A percentile compares a stretch with the other conserved stretches of the same genome.
Conservation (phyloP, 1,140 invertebrate genomes). For the Drosophila ironensis region DNA sequence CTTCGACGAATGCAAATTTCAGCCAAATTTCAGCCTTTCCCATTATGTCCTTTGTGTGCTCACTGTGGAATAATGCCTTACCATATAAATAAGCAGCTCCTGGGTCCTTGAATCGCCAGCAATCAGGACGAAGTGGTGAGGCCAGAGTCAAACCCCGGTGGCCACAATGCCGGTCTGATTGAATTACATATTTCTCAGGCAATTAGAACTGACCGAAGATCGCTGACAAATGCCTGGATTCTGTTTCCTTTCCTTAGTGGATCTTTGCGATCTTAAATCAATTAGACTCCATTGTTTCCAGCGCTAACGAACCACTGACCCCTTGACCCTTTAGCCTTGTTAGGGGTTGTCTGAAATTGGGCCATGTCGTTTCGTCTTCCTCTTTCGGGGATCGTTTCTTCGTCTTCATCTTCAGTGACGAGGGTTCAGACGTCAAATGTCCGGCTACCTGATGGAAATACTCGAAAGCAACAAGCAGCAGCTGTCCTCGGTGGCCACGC, state of each 20-base stretch:
- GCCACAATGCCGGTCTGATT: conserved; percentile 60
- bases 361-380: conserved; percentile 17
- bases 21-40: conserved; percentile 13
- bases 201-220: conserved; percentile 25
- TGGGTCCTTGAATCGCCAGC: background rate
- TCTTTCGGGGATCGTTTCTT: conserved; percentile 7
- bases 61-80: too few relatives aligned
- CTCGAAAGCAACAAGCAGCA: conserved; percentile 27
- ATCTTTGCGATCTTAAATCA: conserved; percentile 39
- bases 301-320: conserved; percentile 44
- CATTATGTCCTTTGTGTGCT: conserved; percentile 36
- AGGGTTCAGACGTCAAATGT: conserved; percentile 30
- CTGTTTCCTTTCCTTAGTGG: background rate
- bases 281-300: conserved; percentile 62
- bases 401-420: conserved; percentile 16
- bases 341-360: conserved; percentile 49
- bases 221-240: conserved; percentile 54
- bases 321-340: conserved; percentile 66
- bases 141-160: background rate
- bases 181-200: conserved; percentile 53
- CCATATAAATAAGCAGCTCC: background rate
- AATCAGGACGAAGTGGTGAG: conserved; percentile 7
- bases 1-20: conserved; percentile 22
- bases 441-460: conserved; percentile 24
- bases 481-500: conserved; percentile 37